Percentiles rank a stretch among this genome's conserved stretches.
Conservation (phyloP, 2,113 vertebrate species). For the Micromys minutus region DNA sequence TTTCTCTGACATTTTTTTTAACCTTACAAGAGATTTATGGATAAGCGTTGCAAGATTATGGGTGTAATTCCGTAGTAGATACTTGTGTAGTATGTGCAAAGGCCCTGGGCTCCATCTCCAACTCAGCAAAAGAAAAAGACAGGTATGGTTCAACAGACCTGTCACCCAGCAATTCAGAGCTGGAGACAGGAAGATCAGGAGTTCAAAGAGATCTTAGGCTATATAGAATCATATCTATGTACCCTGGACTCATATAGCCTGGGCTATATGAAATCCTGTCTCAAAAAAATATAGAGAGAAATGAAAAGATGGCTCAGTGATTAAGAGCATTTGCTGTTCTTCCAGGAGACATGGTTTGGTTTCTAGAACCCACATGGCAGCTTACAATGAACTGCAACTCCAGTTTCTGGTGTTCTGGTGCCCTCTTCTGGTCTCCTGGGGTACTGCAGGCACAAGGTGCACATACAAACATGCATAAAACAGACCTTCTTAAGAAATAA, state of each 20-base stretch:
- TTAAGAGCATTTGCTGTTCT: not conserved
- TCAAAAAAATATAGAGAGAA: not conserved
- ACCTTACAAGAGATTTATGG: not conserved
- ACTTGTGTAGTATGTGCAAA: not conserved
- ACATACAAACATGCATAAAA: not conserved
- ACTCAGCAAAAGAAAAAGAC: not conserved
- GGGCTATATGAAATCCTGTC: not conserved
- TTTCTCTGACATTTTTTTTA: not conserved
- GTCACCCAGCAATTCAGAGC: not conserved
- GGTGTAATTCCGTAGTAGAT: too few relatives aligned
- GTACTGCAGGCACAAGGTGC: not conserved
- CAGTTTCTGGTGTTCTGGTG: too few relatives aligned
- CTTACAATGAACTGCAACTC: too few relatives aligned
- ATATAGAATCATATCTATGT: not conserved
- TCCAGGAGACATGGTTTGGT: not conserved
- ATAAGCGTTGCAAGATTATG: not conserved
- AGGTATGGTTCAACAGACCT: not conserved
- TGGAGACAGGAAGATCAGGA: not conserved
- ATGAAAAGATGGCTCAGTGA: not conserved
- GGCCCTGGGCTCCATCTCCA: not conserved
- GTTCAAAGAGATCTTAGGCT: not conserved
- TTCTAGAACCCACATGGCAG: not conserved
- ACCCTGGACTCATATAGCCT: not conserved
- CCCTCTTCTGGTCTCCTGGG: not conserved
- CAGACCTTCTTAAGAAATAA: not conserved